A percentile compares a stretch with the other conserved stretches of the same genome.
Conservation (phyloP, 2,888 invertebrate genomes). For the Poecilus cupreus region DNA sequence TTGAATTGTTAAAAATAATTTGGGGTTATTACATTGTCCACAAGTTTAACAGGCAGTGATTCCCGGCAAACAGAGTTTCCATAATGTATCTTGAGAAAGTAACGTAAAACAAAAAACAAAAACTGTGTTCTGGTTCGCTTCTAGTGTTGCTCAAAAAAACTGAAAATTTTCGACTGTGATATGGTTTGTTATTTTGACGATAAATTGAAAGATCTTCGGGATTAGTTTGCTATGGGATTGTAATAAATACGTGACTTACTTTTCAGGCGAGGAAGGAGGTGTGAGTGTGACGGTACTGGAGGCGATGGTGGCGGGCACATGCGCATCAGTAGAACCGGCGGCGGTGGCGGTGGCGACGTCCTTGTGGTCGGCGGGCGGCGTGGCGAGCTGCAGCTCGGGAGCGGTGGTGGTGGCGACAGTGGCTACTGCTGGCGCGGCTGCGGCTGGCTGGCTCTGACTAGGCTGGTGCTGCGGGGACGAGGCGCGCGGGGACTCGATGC, state of each 20-base stretch:
- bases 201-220: no score
- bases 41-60: no score
- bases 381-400: constrained; percentile 58
- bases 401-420: no score
- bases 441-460: constrained; percentile 28
- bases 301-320: constrained; percentile 66
- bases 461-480: constrained; percentile 49
- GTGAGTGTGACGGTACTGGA: constrained; percentile 74
- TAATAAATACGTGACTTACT: constrained; percentile 71
- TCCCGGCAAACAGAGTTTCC: no score
- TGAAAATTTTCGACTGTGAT: no score
- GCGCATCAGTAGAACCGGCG: constrained; percentile 68
- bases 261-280: constrained; percentile 79
- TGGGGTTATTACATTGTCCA: no score
- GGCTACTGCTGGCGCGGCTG: not conserved
- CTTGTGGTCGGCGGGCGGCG: constrained; percentile 59
- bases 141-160: not conserved
- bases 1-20: no score
- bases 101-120: no score
- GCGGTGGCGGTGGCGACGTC: constrained; percentile 67
- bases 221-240: no score
- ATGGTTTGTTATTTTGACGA: no score
- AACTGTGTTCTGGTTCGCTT: no score
- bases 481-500: constrained; percentile 58
- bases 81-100: no score